Evolutionary conservation across 1,140 invertebrate genomes (phyloP), one percentile per base, ranked within the genome.

Genomic region (Mamestra configurata): DNA sequence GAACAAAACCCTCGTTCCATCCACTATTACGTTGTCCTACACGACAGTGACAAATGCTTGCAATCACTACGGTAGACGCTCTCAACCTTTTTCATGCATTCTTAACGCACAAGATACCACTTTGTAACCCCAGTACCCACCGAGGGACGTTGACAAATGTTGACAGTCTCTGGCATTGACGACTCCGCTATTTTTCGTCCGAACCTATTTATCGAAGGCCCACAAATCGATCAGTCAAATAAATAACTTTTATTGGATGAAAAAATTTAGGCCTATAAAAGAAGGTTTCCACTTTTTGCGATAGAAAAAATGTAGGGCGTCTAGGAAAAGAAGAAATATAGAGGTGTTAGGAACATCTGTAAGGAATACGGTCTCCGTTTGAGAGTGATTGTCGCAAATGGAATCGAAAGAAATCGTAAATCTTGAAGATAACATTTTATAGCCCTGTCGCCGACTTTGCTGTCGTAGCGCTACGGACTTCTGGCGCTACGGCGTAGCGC

Each of bases 101-200:
- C 7, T 13, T 37, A 35, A 35, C 71, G 35, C 72, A 75, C 31
- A 40, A 66, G 55, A 59, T 27, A 66, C 35, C 35, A 40, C 61
- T 66, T 66, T 22, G 35, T 35, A 31, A n/a, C 61, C 61, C 61
- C 35, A 5, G 22, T 3, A 18, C 57, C 35, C 10, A 31, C n/a
- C 24, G 35, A 75, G 22, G 15, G 72, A 75, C 72, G 20, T 77
- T 68, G 76, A 77, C 61, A 68, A 77, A 77, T 77, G 76, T 68
- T 77, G 46, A 77, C 76, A 68, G 37, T 68, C 61, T 37, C 46
- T 68, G 76, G 4, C 40, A 10, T 20, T 66, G 40, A 72, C 27
- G 70, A 72, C 8, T 55, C 27, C 18, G 18, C 49, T 37, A 72
- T 72, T 72, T 55, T 72, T 55, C 40, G n/a, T 37, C n/a, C 18